These are phyloP conservation scores for Pristionchus entomophagus DNA, from an alignment of 2,888 invertebrate genomes.

Conservation along the genomic window DNA sequence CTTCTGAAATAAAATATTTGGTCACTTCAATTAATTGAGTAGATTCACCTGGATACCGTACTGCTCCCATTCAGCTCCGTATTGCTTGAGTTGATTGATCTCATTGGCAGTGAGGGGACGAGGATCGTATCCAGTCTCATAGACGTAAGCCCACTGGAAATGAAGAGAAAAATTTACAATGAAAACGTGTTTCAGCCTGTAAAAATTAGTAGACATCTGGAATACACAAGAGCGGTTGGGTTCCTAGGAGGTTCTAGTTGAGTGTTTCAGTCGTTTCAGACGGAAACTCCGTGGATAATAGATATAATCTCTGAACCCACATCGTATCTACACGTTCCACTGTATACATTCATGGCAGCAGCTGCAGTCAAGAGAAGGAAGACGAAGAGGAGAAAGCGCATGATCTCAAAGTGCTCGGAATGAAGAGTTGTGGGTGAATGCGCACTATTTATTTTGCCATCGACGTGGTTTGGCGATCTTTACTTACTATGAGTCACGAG, in stretches of 20 bases:
- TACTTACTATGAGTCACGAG: neutral
- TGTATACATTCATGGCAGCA: neutral
- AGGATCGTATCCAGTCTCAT: neutral
- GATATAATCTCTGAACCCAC: constrained; percentile 14
- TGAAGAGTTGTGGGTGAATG: neutral
- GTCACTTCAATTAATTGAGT: neutral
- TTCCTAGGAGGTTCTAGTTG: neutral
- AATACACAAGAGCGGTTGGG: neutral
- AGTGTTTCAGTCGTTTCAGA: too few species aligned
- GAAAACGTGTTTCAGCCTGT: too few species aligned
- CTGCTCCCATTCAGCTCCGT: constrained; percentile 12
- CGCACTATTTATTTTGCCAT: constrained; percentile 18
- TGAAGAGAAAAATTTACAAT: too few species aligned
- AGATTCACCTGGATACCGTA: neutral
- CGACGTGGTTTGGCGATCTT: neutral
- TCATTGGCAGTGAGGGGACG: neutral
- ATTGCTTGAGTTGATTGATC: constrained; percentile 20
- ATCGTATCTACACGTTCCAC: constrained; percentile 35
- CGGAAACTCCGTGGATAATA: too few species aligned
- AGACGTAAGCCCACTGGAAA: constrained; percentile 10
- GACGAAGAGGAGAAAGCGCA: neutral
- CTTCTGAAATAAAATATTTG: neutral
- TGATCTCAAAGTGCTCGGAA: neutral
- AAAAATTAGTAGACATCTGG: too few species aligned
- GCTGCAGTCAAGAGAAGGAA: neutral